Base-by-base conservation (phyloP, 2,113 vertebrate genomes). In the Oncorhynchus tshawytscha region DNA sequence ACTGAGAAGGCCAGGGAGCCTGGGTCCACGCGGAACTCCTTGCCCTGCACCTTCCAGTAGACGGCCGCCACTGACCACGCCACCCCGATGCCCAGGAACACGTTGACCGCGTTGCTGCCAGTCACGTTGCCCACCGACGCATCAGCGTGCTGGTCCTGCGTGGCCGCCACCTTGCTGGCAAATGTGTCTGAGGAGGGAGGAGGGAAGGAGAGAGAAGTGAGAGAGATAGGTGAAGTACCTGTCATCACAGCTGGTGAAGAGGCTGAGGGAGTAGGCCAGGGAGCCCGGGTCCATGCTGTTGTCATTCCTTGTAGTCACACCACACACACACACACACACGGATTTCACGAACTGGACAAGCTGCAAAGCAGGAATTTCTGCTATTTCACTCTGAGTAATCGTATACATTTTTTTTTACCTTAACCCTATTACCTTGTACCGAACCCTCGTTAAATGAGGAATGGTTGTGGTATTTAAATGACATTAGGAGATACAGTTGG, bases 111-210 rank as follows among this genome's bases (percentile, higher is more conserved):
- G 22, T 98, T 98, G 91, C 95, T 96, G 34, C 96, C 96, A 0
- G 96, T 98, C 76, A 98, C 96, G 25, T 98, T 98, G 69, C 96
- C 96, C 2, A 98, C 94, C 0, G 95, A 97, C 0, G 96, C 96
- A 1, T 98, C 96, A 0, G 96, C 96, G 0, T 96, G 96, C 78
- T 98, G 96, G 92, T 98, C 96, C 85, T 98, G 96, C 1, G 92
- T 94, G 48, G 96, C 96, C 0, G 96, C 95, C 76, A 97, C 96
- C 92, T 98, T 98, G 88, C 96, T 98, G 75, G 96, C 96, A 48
- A 98, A 98, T 0, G 96, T 98, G 90, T 98, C 96, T 97, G 82
- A 66, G 51, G 49, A 34, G 25, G 20, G 31, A 4, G 11, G 20
- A 54, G 54, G 18, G 24, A 60, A 73, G 82, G 5, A 39, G 15